Evolutionary conservation across 2,888 invertebrate genomes (phyloP).

Genomic region (Catocala sponsa): DNA sequence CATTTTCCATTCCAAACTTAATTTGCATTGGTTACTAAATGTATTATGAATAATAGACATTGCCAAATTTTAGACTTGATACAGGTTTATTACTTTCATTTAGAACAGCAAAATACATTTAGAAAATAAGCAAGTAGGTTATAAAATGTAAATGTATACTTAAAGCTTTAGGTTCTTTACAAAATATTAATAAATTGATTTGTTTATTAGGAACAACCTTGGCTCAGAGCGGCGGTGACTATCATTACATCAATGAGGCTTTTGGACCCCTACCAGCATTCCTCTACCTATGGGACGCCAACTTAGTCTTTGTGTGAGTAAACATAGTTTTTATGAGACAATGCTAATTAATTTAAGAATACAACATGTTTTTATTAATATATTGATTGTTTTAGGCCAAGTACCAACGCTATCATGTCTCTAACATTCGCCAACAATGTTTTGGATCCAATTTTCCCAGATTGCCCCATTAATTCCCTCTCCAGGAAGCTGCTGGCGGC

Average conservation of each 20-base stretch:
- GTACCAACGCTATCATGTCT: slow-evolving; percentile 98
- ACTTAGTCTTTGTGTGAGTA: slow-evolving; percentile 97
- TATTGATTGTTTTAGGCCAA: slow-evolving; percentile 90
- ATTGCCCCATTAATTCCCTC: slow-evolving; percentile 91
- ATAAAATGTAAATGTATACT: no score
- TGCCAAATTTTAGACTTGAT: no score
- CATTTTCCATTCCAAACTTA: no score
- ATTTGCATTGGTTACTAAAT: no score
- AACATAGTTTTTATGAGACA: neutral
- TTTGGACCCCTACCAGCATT: slow-evolving; percentile 97
- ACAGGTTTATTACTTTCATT: no score
- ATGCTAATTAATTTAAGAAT: neutral
- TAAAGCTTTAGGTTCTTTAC: no score
- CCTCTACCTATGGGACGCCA: slow-evolving; percentile 98
- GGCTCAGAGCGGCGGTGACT: slow-evolving; percentile 98
- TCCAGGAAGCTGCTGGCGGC: slow-evolving; percentile 93
- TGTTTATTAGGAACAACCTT: slow-evolving; percentile 90
- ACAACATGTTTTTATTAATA: neutral
- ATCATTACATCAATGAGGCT: slow-evolving; percentile 97
- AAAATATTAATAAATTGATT: slow-evolving; percentile 1
- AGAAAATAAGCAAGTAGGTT: no score
- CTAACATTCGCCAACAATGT: slow-evolving; percentile 98
- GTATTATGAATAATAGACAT: no score
- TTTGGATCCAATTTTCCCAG: slow-evolving; percentile 95
- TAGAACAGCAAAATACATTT: no score